Evolutionary conservation across 2,888 invertebrate genomes (phyloP).

Genomic region (Alentia gelatinosa): DNA sequence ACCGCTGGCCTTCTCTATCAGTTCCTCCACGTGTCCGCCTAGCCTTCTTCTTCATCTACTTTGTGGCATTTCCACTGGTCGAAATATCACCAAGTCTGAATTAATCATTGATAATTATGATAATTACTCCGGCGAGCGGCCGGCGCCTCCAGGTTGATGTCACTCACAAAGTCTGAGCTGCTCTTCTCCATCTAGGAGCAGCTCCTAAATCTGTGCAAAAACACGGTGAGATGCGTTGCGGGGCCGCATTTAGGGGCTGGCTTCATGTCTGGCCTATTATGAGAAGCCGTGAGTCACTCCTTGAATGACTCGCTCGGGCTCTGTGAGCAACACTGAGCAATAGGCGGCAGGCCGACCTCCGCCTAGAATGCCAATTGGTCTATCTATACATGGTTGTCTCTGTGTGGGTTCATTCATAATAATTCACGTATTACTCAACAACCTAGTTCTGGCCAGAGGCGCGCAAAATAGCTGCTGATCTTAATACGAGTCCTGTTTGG

Average conservation of each 20-base stretch:
- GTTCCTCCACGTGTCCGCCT: not conserved
- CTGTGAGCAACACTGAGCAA: constrained; percentile 1
- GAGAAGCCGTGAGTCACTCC: not conserved
- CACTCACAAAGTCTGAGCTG: not conserved
- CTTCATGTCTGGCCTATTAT: not conserved
- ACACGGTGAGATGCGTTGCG: not conserved
- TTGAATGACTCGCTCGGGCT: not conserved
- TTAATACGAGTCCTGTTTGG: no score
- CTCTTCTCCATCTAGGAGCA: not conserved
- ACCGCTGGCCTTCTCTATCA: no score
- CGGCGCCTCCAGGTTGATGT: not conserved
- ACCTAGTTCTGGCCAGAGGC: not conserved
- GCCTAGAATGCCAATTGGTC: not conserved
- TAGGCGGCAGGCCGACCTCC: not conserved
- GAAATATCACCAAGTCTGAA: not conserved
- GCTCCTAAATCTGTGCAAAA: not conserved
- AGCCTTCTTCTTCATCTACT: not conserved
- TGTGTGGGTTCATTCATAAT: constrained; percentile 1
- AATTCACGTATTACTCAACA: not conserved
- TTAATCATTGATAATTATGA: constrained; percentile 26
- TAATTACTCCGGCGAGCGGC: not conserved
- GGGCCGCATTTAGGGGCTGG: not conserved
- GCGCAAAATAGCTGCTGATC: not conserved
- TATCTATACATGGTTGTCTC: not conserved
- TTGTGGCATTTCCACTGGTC: not conserved